Conservation (phyloP, 2,797 vertebrate species). For the Pseudochromis fuscus region DNA sequence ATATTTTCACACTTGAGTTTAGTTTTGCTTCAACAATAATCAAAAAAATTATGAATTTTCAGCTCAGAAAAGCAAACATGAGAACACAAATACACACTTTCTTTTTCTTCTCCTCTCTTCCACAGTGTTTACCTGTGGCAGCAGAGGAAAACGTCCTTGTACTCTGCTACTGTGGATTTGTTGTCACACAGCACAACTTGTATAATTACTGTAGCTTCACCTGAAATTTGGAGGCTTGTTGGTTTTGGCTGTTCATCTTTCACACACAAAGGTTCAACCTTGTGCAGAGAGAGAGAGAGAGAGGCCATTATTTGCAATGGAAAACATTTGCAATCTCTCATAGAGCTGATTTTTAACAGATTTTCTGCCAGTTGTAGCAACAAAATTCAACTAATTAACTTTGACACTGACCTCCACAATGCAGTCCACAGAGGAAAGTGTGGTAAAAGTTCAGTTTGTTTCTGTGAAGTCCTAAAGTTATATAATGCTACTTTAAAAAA, state of each 20-base stretch:
- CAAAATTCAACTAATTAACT: background rate
- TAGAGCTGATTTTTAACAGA: background rate
- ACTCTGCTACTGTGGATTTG: conserved; percentile 3
- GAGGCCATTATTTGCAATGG: too few species aligned
- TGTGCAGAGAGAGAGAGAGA: background rate
- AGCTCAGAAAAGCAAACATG: too few species aligned
- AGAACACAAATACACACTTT: too few species aligned
- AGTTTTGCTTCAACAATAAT: too few species aligned
- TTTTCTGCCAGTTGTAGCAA: background rate
- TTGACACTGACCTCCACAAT: background rate
- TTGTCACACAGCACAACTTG: conserved; percentile 1
- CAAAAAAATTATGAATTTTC: too few species aligned
- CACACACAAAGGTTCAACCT: background rate
- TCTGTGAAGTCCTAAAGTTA: background rate
- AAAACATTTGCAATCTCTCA: background rate
- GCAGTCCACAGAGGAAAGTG: background rate
- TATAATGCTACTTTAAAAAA: background rate
- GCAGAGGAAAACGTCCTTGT: too few species aligned
- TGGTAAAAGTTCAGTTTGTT: background rate
- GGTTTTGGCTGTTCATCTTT: conserved; percentile 3
- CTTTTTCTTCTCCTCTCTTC: too few species aligned
- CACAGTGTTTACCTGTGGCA: too few species aligned
- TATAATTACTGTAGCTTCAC: background rate
- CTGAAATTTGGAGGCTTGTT: background rate
- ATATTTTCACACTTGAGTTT: too few species aligned